Conservation (phyloP, 1,140 invertebrate species). For the Neuroterus valhalla region DNA sequence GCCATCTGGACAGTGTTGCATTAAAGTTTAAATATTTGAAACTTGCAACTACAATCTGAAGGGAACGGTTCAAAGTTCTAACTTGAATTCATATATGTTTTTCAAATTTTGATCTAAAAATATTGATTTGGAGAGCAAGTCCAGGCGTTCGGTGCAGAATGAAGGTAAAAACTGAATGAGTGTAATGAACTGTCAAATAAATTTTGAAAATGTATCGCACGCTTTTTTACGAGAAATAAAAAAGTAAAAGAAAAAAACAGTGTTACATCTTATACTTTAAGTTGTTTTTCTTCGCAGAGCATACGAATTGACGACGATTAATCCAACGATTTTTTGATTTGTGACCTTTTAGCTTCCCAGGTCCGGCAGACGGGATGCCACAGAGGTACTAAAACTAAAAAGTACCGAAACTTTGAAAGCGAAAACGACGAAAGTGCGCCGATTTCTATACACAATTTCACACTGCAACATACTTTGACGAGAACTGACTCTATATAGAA, state of each 20-base stretch:
- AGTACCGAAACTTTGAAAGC: constrained; percentile 57
- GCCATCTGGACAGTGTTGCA: too few species aligned
- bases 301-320: constrained; percentile 55
- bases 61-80: too few species aligned
- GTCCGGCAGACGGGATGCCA: constrained; percentile 75
- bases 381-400: constrained; percentile 72
- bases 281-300: constrained; percentile 32
- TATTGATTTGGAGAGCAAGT: too few species aligned
- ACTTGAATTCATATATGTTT: too few species aligned
- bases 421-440: constrained; percentile 49
- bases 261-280: constrained; percentile 74
- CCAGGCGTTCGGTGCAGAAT: too few species aligned
- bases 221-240: too few species aligned
- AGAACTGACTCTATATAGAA: constrained; percentile 3
- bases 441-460: constrained; percentile 33
- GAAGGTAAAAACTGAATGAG: too few species aligned
- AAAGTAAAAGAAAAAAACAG: constrained; percentile 37
- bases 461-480: constrained; percentile 18
- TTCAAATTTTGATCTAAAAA: too few species aligned
- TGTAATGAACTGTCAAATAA: neutral
- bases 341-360: constrained; percentile 76
- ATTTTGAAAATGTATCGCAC: neutral
- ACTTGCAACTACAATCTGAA: too few species aligned
- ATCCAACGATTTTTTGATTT: constrained; percentile 73
- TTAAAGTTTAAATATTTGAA: neutral